Percentiles rank a stretch among this genome's conserved stretches.
Evolutionary conservation across 2,797 vertebrate species (phyloP).

Genomic region (Acestrorhynchus altus): DNA sequence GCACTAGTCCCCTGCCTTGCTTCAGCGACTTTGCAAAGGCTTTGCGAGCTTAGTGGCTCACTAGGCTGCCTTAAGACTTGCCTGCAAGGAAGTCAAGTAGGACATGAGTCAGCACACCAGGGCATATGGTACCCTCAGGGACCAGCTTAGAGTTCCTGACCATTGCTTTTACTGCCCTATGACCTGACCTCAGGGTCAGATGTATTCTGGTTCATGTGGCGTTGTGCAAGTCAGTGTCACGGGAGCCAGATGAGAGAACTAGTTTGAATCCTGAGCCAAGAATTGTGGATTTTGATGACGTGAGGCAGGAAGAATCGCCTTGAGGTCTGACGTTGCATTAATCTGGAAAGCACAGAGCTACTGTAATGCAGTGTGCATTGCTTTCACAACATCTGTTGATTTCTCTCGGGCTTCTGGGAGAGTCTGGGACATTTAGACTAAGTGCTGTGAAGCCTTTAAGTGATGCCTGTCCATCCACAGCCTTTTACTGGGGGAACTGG

Average conservation of each 20-base stretch:
- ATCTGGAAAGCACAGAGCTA: background rate
- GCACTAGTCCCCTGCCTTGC: background rate
- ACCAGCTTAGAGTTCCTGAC: background rate
- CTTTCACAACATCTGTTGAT: background rate
- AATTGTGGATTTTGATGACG: background rate
- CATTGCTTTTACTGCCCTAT: background rate
- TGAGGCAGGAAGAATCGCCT: background rate
- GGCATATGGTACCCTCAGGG: background rate
- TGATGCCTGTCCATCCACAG: background rate
- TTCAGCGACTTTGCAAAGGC: background rate
- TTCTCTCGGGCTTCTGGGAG: background rate
- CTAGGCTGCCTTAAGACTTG: background rate
- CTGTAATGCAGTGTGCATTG: background rate
- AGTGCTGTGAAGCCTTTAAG: background rate
- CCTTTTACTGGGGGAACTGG: background rate
- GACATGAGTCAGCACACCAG: background rate
- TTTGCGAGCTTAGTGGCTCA: background rate
- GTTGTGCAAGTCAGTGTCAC: background rate
- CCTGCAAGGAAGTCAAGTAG: slow-evolving; percentile 11
- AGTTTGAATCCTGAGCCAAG: background rate
- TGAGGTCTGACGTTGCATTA: background rate
- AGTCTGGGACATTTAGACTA: background rate
- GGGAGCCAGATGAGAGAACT: background rate
- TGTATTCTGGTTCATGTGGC: background rate
- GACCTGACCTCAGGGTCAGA: background rate